Evolutionary conservation across 2,888 invertebrate genomes (phyloP).

Genomic region (Terebella lapidaria): DNA sequence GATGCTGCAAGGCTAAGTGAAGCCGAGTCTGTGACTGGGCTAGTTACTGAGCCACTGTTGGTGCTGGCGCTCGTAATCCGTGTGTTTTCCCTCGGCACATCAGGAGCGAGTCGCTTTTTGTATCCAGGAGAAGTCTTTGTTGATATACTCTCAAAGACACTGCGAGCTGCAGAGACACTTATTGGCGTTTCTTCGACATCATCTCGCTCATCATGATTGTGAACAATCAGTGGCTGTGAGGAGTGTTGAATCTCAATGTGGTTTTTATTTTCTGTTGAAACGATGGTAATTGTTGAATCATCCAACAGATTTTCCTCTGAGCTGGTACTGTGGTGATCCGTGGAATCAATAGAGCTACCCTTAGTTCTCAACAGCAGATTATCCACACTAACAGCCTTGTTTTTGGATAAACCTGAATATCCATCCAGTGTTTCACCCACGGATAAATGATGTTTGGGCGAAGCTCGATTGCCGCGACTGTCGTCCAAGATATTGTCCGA

Average conservation of each 20-base stretch:
- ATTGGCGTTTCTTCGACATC: neutral
- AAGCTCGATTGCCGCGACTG: neutral
- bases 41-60: too few relatives aligned
- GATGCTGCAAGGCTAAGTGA: too few relatives aligned
- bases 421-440: neutral
- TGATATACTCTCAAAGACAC: constrained; percentile 2
- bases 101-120: too few relatives aligned
- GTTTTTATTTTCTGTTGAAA: neutral
- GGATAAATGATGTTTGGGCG: neutral
- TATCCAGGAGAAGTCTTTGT: too few relatives aligned
- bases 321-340: neutral
- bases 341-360: neutral
- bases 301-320: neutral
- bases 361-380: neutral
- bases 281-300: too few relatives aligned
- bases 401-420: neutral
- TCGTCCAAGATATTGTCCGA: constrained; percentile 2
- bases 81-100: too few relatives aligned
- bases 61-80: too few relatives aligned
- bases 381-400: neutral
- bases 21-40: too few relatives aligned
- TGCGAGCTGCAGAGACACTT: neutral
- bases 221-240: neutral
- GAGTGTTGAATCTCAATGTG: neutral
- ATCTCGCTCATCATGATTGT: neutral